Conservation (phyloP, 1,140 invertebrate species). For the Eupristina koningsbergeri region DNA sequence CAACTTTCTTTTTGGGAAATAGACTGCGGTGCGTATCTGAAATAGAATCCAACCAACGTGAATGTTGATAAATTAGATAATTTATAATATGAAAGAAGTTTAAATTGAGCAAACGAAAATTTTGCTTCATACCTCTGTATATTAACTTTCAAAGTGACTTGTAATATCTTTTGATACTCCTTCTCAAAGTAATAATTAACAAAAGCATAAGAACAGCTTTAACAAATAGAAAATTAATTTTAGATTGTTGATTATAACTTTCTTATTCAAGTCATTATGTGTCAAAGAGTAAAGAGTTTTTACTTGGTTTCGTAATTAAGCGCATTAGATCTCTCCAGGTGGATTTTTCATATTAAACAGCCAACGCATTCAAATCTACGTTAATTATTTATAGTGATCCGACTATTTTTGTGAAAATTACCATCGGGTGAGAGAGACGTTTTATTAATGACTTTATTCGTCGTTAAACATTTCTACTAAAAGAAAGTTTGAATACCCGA, state of each 20-base stretch:
- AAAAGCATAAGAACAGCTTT: not conserved
- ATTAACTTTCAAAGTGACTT: constrained; percentile 22
- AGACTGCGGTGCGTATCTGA: not conserved
- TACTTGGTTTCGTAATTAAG: not conserved
- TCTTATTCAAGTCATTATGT: not conserved
- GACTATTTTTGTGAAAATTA: not conserved
- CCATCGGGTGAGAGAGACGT: not conserved
- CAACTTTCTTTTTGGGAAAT: not conserved
- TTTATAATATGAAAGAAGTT: constrained; percentile 4
- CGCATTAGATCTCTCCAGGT: not conserved
- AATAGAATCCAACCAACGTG: not conserved
- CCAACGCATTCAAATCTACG: not conserved
- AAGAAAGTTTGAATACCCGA: not conserved
- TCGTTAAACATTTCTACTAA: not conserved
- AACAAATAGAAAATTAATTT: constrained; percentile 24
- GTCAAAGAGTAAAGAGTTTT: not conserved
- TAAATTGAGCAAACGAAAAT: not conserved
- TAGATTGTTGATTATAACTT: constrained; percentile 1
- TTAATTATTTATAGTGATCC: not conserved
- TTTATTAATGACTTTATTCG: constrained; percentile 19
- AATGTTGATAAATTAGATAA: constrained; percentile 11
- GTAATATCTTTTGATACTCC: not conserved
- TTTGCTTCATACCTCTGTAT: not conserved
- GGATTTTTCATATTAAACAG: no score
- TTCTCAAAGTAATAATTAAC: not conserved